A percentile compares a stretch with the other conserved stretches of the same genome.
These are phyloP conservation scores for Sesia bembeciformis DNA, from an alignment of 2,888 invertebrate genomes.

Conservation along the genomic window DNA sequence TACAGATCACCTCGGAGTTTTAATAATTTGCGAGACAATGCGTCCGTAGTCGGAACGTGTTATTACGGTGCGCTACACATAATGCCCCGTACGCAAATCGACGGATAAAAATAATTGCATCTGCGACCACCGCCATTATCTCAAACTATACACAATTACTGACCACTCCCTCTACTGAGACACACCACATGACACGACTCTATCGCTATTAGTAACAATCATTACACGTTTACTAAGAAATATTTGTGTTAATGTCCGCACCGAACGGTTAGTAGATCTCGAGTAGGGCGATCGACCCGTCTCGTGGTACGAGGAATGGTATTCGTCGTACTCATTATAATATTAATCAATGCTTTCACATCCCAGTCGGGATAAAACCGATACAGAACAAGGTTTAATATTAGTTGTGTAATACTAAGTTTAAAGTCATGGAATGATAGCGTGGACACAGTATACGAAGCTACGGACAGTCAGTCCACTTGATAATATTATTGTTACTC, in stretches of 20 bases:
- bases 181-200: background rate
- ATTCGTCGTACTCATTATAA: constrained; percentile 57
- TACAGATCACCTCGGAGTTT: background rate
- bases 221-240: background rate
- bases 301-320: constrained; percentile 14
- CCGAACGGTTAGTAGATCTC: background rate
- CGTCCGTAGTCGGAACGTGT: background rate
- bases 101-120: constrained; percentile 57
- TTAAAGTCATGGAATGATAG: constrained; percentile 33
- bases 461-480: no score
- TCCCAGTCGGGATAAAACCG: constrained; percentile 36
- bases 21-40: background rate
- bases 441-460: constrained; percentile 4
- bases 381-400: constrained; percentile 36
- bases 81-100: background rate
- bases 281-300: background rate
- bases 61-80: background rate
- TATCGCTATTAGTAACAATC: background rate
- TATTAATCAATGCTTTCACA: constrained; percentile 64
- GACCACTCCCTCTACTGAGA: constrained; percentile 23
- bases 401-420: constrained; percentile 45
- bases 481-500: no score
- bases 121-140: constrained; percentile 49
- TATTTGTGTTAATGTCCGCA: background rate
- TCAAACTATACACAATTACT: constrained; percentile 61